Percentiles rank a stretch among this genome's conserved stretches.
Evolutionary conservation across 2,888 invertebrate species (phyloP).

Genomic region (Erannis defoliaria): DNA sequence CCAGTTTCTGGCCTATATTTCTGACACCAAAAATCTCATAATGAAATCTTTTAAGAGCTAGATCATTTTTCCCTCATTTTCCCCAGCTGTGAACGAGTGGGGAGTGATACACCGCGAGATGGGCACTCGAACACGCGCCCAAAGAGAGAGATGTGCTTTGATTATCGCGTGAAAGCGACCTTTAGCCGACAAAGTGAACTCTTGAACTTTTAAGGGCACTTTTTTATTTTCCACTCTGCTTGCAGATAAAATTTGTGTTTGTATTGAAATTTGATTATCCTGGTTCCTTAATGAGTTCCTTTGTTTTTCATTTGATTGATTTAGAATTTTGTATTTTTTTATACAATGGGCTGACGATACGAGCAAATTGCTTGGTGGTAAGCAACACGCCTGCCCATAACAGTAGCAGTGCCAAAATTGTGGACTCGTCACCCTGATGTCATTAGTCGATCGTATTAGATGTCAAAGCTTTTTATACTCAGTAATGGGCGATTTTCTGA

Average conservation of each 20-base stretch:
- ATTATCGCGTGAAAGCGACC: slow-evolving; percentile 11
- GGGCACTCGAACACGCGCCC: slow-evolving; percentile 13
- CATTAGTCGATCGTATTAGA: no score
- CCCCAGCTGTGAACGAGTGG: slow-evolving; percentile 2
- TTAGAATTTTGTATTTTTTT: no score
- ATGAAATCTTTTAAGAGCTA: not conserved
- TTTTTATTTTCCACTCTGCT: not conserved
- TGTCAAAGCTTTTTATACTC: no score
- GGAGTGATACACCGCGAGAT: not conserved
- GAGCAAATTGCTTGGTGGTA: no score
- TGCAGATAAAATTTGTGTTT: not conserved
- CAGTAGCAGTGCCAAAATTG: no score
- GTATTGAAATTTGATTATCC: not conserved
- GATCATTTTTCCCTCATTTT: slow-evolving; percentile 9
- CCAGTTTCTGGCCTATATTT: not conserved
- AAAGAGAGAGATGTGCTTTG: slow-evolving; percentile 16
- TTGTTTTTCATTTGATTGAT: no score
- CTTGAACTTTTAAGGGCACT: slow-evolving; percentile 11
- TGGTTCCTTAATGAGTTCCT: no score
- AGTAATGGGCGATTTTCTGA: no score
- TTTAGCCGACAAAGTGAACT: slow-evolving; percentile 16
- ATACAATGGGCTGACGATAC: no score
- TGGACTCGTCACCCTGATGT: no score
- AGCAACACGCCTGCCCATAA: no score
- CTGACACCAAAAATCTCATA: not conserved